These are phyloP conservation scores for Colinus virginianus DNA, from an alignment of 2,113 vertebrate genomes.

Conservation along the genomic window DNA sequence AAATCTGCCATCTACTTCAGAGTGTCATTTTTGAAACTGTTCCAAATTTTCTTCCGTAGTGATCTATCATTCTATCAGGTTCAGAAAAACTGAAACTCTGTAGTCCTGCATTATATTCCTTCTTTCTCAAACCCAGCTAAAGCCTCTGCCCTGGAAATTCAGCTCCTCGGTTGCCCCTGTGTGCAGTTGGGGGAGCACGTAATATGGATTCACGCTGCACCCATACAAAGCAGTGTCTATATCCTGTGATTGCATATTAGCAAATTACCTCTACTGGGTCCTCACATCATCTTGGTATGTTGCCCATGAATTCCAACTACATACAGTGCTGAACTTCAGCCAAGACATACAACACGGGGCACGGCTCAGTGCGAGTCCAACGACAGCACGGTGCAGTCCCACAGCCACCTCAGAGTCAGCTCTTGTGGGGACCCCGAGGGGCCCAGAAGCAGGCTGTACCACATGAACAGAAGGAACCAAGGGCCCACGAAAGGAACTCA, in stretches of 20 bases:
- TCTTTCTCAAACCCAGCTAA: neutral
- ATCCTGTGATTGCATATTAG: neutral
- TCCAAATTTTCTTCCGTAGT: neutral
- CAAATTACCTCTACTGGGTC: neutral
- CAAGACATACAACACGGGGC: neutral
- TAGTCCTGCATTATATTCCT: neutral
- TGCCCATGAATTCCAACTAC: neutral
- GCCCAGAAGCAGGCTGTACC: neutral
- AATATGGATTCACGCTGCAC: neutral
- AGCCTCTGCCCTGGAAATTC: conserved; percentile 7
- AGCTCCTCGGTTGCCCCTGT: neutral
- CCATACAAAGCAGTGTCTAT: neutral
- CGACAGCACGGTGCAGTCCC: neutral
- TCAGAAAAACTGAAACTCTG: neutral
- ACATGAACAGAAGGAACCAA: neutral
- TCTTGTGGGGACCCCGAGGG: neutral
- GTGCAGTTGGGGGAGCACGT: neutral
- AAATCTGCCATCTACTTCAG: conserved; percentile 33
- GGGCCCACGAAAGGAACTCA: neutral
- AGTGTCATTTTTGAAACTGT: neutral
- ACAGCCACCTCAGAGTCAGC: neutral
- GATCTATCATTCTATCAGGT: neutral
- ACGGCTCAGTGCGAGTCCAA: neutral
- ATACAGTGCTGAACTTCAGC: neutral
- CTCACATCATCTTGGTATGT: conserved; percentile 10